Evolutionary conservation across 2,797 vertebrate species (phyloP).

Genomic region (Gymnodraco acuticeps): DNA sequence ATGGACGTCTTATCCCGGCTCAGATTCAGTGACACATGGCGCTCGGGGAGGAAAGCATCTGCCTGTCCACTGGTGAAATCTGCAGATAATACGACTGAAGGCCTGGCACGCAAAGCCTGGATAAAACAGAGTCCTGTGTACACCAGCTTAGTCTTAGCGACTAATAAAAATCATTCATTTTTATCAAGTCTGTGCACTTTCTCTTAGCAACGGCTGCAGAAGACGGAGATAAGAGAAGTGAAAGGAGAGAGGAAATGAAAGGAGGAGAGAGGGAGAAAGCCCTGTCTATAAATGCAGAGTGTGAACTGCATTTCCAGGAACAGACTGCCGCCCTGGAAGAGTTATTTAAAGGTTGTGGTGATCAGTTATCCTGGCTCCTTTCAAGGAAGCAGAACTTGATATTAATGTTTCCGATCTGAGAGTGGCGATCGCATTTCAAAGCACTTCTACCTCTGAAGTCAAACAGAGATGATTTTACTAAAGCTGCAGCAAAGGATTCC

Average conservation of each 20-base stretch:
- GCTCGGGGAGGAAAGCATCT: conserved; percentile 56
- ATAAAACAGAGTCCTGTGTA: conserved; percentile 61
- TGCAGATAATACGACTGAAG: conserved; percentile 41
- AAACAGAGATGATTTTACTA: not conserved
- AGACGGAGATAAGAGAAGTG: conserved; percentile 13
- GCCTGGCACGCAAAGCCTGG: conserved; percentile 64
- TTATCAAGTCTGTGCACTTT: conserved; percentile 36
- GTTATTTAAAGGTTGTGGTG: conserved; percentile 70
- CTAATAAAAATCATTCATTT: conserved; percentile 70
- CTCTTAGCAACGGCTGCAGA: conserved; percentile 18
- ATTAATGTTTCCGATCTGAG: conserved; percentile 41
- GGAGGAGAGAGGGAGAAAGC: conserved; percentile 25
- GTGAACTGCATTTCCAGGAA: conserved; percentile 59
- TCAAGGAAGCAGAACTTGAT: conserved; percentile 52
- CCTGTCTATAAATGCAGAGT: conserved; percentile 45
- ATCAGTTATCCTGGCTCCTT: conserved; percentile 42
- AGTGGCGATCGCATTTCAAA: conserved; percentile 1
- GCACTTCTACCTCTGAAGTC: not conserved
- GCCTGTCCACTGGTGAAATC: conserved; percentile 58
- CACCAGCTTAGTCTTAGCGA: conserved; percentile 53
- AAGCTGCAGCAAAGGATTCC: not conserved
- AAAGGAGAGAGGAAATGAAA: conserved; percentile 5
- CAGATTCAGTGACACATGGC: conserved; percentile 58
- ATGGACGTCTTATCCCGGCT: conserved; percentile 63
- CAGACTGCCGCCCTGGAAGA: conserved; percentile 36